Evolutionary conservation across 2,113 vertebrate genomes (phyloP).

Genomic region (Mesembrinibis cayennensis): DNA sequence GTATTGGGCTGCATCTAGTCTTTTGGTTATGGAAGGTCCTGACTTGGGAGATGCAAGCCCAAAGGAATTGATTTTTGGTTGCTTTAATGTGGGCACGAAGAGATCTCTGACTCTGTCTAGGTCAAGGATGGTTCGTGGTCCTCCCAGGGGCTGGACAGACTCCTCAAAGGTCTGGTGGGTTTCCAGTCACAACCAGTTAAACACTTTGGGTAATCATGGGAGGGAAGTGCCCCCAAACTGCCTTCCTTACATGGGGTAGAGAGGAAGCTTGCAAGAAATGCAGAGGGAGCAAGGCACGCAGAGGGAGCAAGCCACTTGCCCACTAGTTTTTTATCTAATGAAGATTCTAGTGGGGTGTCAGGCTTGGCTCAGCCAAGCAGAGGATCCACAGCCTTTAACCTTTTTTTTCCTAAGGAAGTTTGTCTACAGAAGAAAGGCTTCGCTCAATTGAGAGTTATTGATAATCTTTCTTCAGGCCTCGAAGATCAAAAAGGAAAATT

Average conservation of each 20-base stretch:
- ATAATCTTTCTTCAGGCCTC: not conserved
- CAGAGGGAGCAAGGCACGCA: not conserved
- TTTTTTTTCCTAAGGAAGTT: not conserved
- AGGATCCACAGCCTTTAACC: not conserved
- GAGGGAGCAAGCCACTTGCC: not conserved
- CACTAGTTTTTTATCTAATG: not conserved
- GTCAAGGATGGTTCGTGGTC: not conserved
- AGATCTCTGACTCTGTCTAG: not conserved
- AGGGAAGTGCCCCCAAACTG: not conserved
- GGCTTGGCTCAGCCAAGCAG: not conserved
- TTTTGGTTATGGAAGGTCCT: not conserved
- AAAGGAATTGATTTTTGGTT: not conserved
- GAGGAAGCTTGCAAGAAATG: not conserved
- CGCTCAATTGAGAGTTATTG: not conserved
- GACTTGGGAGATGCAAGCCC: not conserved
- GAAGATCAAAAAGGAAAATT: not conserved
- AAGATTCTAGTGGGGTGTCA: not conserved
- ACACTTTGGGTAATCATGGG: not conserved
- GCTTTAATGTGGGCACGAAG: not conserved
- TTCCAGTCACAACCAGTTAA: not conserved
- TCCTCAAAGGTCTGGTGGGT: not conserved
- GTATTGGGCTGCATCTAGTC: not conserved
- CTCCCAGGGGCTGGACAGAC: not conserved
- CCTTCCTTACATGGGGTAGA: not conserved
- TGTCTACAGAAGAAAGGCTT: not conserved